Conservation (phyloP, 1,140 invertebrate species). For the Nylanderia fulva region DNA sequence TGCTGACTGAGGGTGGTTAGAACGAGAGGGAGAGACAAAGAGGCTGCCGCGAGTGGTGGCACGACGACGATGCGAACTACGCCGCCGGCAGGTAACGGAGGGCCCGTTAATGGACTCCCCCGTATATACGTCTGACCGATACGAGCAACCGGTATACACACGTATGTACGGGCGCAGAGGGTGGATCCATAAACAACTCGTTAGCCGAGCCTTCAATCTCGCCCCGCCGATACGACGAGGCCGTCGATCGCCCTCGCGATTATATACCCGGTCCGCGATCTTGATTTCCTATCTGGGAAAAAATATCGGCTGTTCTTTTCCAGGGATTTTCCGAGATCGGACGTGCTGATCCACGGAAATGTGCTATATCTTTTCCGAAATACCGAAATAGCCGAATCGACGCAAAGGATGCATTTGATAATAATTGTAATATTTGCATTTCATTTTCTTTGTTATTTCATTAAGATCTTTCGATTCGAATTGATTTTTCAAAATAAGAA, state of each 20-base stretch:
- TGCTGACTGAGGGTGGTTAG: constrained; percentile 61
- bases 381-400: constrained; percentile 12
- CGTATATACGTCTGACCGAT: constrained; percentile 60
- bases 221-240: constrained; percentile 69
- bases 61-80: constrained; percentile 73
- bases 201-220: constrained; percentile 83
- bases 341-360: background rate
- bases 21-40: constrained; percentile 45
- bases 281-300: constrained; percentile 69
- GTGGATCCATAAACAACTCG: constrained; percentile 84
- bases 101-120: constrained; percentile 81
- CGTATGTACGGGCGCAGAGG: constrained; percentile 64
- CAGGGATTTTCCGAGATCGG: constrained; percentile 25
- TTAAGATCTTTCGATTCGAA: background rate
- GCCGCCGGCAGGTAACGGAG: constrained; percentile 69
- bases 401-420: background rate
- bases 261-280: constrained; percentile 72
- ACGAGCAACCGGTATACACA: constrained; percentile 59
- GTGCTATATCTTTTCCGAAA: background rate
- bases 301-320: constrained; percentile 49
- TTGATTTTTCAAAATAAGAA: background rate
- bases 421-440: background rate
- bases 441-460: too few species aligned
- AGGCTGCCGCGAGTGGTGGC: constrained; percentile 27
- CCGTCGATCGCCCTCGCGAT: constrained; percentile 72